Evolutionary conservation across 2,888 invertebrate genomes (phyloP).

Genomic region (Adelphocoris suturalis): DNA sequence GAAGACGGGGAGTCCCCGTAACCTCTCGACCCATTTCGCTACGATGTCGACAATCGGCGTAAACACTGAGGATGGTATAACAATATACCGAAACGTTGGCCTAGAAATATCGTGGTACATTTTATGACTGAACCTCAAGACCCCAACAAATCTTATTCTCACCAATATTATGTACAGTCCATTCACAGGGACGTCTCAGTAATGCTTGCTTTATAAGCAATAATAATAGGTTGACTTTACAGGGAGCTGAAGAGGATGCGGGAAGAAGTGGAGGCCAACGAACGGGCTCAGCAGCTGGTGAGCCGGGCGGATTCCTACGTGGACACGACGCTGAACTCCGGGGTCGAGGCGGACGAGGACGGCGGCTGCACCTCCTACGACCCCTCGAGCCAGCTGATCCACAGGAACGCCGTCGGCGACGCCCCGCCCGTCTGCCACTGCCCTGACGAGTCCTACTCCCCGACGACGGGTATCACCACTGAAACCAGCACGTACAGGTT

Average conservation of each 20-base stretch:
- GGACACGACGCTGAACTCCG: background rate
- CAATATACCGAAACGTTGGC: too few species aligned
- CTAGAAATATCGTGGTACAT: too few species aligned
- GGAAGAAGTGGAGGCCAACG: constrained; percentile 58
- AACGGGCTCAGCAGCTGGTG: background rate
- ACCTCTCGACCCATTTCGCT: too few species aligned
- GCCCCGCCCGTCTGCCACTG: constrained; percentile 10
- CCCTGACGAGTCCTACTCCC: constrained; percentile 10
- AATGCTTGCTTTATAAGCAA: too few species aligned
- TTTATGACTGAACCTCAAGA: too few species aligned
- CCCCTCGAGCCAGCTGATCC: background rate
- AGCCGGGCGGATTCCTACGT: background rate
- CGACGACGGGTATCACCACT: constrained; percentile 40
- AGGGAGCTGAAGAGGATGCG: constrained; percentile 57
- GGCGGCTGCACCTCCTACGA: constrained; percentile 3
- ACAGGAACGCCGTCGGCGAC: constrained; percentile 60
- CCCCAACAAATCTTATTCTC: too few species aligned
- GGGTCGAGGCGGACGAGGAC: background rate
- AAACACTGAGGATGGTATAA: too few species aligned
- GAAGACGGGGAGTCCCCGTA: too few species aligned
- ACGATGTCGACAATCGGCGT: too few species aligned
- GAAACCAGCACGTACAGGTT: constrained; percentile 65
- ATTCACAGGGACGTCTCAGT: too few species aligned
- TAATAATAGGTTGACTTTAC: too few species aligned
- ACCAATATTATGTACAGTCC: too few species aligned